Conservation (phyloP, 2,113 vertebrate species). For the Arizona elegans region DNA sequence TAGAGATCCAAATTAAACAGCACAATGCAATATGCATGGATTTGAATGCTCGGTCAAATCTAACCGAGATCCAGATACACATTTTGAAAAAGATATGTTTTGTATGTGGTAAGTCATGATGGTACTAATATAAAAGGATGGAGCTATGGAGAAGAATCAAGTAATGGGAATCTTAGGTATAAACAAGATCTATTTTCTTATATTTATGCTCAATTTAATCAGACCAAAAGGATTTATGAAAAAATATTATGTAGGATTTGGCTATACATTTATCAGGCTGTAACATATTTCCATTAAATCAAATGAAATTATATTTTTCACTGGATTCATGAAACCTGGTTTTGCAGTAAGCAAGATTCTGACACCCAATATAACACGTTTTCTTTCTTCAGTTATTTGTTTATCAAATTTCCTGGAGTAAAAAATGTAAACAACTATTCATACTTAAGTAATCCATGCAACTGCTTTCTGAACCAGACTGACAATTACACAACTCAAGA, state of each 20-base stretch:
- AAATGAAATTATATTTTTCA: neutral
- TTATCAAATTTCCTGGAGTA: neutral
- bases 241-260: neutral
- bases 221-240: neutral
- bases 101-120: neutral
- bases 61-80: neutral
- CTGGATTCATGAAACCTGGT: neutral
- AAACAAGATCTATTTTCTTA: conserved; percentile 14
- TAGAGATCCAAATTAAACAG: conserved; percentile 24
- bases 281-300: neutral
- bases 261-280: neutral
- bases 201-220: neutral
- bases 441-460: neutral
- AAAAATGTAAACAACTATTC: neutral
- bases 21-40: neutral
- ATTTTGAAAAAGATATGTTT: neutral
- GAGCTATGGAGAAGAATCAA: neutral
- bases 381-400: neutral
- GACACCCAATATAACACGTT: neutral
- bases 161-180: conserved; percentile 1
- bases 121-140: conserved; percentile 13
- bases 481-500: neutral
- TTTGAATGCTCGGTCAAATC: conserved; percentile 15
- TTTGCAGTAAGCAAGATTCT: neutral
- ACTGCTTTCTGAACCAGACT: neutral